These are phyloP conservation scores for Buathra laborator DNA, from an alignment of 2,888 invertebrate species.

Conservation along the genomic window DNA sequence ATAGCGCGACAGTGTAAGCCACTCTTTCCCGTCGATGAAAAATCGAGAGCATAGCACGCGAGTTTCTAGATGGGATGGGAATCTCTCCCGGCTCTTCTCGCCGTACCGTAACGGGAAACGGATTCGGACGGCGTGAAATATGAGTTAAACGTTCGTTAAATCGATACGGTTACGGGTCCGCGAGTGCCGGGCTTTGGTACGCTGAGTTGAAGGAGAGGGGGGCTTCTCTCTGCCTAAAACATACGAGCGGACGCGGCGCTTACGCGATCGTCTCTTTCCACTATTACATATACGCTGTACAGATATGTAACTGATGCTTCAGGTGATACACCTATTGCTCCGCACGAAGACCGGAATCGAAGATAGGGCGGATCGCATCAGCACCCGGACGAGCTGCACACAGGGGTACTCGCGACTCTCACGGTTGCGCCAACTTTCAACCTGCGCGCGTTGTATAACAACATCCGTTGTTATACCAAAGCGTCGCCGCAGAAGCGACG, in stretches of 20 bases:
- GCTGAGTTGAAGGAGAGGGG: neutral
- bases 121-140: conserved; percentile 76
- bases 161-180: conserved; percentile 77
- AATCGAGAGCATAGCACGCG: conserved; percentile 63
- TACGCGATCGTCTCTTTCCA: conserved; percentile 46
- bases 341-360: conserved; percentile 47
- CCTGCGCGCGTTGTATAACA: conserved; percentile 28
- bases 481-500: conserved; percentile 11
- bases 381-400: conserved; percentile 31
- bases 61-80: neutral
- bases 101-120: conserved; percentile 69
- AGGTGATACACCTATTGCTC: conserved; percentile 11
- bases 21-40: conserved; percentile 50
- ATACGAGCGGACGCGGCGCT: conserved; percentile 38
- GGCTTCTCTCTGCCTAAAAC: conserved; percentile 21
- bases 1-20: conserved; percentile 25
- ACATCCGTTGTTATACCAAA: conserved; percentile 29
- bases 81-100: conserved; percentile 46
- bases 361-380: conserved; percentile 53
- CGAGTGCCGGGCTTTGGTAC: conserved; percentile 17
- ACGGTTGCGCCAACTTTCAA: conserved; percentile 33
- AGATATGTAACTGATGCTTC: neutral
- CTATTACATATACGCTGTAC: conserved; percentile 9
- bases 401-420: conserved; percentile 21
- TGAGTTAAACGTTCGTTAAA: conserved; percentile 80